Evolutionary conservation across 2,888 invertebrate species (phyloP).

Genomic region (Artemia sinica): DNA sequence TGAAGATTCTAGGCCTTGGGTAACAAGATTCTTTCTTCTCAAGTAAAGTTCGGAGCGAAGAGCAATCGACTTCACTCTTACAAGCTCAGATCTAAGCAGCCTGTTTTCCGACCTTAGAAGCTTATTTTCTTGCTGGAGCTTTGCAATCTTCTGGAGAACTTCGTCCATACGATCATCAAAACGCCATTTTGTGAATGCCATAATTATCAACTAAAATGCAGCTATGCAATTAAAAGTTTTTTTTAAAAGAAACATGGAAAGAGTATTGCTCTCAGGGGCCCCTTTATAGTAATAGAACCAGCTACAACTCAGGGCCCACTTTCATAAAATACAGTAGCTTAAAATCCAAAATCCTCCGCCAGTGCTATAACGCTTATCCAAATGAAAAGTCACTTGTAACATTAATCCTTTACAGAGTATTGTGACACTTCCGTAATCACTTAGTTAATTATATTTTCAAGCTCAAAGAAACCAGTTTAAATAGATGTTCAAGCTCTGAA

Average conservation of each 20-base stretch:
- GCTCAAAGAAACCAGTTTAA: too few species aligned
- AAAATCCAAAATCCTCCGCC: too few species aligned
- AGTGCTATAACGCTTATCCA: too few species aligned
- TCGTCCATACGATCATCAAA: not conserved
- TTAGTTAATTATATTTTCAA: too few species aligned
- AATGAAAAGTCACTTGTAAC: too few species aligned
- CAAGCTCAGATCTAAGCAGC: conserved; percentile 3
- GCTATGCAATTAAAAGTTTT: not conserved
- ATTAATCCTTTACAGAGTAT: too few species aligned
- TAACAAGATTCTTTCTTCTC: conserved; percentile 6
- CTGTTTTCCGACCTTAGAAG: too few species aligned
- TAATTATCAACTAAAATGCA: not conserved
- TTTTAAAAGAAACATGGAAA: conserved; percentile 3
- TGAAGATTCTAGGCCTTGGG: conserved; percentile 6
- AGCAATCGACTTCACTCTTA: conserved; percentile 9
- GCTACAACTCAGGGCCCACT: too few species aligned
- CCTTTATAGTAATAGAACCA: too few species aligned
- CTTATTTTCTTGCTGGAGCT: conserved; percentile 9
- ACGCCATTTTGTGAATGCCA: conserved; percentile 6
- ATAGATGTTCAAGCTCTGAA: too few species aligned
- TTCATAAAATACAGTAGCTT: too few species aligned
- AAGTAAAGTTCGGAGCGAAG: conserved; percentile 7
- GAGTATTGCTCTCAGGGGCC: not conserved
- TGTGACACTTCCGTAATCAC: too few species aligned
- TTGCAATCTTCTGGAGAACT: conserved; percentile 6